Evolutionary conservation across 1,140 invertebrate species (phyloP).

Genomic region (Ceratina australensis): DNA sequence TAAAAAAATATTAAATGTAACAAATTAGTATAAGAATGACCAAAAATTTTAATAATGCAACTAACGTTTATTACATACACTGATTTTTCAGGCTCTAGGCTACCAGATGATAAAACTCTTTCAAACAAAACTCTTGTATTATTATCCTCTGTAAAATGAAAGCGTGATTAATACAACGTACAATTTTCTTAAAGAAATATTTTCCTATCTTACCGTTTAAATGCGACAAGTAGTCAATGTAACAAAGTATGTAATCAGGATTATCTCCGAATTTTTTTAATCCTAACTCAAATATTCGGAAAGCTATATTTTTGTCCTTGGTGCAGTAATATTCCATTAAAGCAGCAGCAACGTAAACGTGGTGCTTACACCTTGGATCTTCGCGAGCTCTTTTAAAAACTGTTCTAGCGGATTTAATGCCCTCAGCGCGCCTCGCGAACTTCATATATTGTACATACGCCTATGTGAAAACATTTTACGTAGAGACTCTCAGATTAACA

Average conservation of each 20-base stretch:
- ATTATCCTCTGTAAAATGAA: conserved; percentile 92
- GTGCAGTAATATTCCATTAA: conserved; percentile 99
- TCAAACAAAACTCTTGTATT: conserved; percentile 99
- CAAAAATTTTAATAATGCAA: background rate
- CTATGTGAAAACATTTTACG: conserved; percentile 76
- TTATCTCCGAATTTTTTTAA: conserved; percentile 97
- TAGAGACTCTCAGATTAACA: conserved; percentile 15
- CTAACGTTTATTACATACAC: conserved; percentile 83
- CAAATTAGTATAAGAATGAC: background rate
- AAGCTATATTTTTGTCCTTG: conserved; percentile 99
- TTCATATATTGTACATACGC: conserved; percentile 99
- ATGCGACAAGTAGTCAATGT: conserved; percentile 98
- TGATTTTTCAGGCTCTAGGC: conserved; percentile 93
- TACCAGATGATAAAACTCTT: conserved; percentile 95
- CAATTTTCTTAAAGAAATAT: background rate
- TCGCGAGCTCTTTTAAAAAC: conserved; percentile 98
- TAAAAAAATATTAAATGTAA: conserved; percentile 74
- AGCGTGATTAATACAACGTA: background rate
- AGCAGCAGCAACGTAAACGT: conserved; percentile 97
- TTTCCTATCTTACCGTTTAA: conserved; percentile 88
- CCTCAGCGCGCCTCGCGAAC: conserved; percentile 97
- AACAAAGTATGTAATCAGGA: conserved; percentile 96
- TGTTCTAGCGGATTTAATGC: conserved; percentile 96
- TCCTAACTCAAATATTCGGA: conserved; percentile 98
- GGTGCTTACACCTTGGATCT: conserved; percentile 91